These are phyloP conservation scores for Dynastes tityus DNA, from an alignment of 2,888 invertebrate genomes.

Conservation along the genomic window DNA sequence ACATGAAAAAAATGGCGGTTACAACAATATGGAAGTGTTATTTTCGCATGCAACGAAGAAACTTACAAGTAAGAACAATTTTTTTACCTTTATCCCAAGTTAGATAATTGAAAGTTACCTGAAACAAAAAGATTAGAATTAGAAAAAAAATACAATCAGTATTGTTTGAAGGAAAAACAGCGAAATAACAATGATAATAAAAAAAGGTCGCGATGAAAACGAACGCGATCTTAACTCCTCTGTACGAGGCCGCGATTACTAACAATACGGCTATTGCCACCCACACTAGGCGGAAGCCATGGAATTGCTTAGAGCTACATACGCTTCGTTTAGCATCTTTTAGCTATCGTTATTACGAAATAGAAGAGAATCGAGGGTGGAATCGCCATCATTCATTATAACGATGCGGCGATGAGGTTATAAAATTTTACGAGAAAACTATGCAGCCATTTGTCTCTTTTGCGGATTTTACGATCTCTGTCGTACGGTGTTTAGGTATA, in stretches of 20 bases:
- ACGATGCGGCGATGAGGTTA: constrained; percentile 24
- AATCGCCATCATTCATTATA: constrained; percentile 48
- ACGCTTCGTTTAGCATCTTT: constrained; percentile 37
- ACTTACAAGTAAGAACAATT: not conserved
- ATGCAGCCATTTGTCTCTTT: constrained; percentile 9
- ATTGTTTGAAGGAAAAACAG: constrained; percentile 1
- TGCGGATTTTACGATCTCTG: constrained; percentile 1
- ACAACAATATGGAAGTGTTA: constrained; percentile 40
- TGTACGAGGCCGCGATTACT: constrained; percentile 22
- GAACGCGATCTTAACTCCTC: not conserved
- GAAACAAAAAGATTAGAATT: constrained; percentile 16
- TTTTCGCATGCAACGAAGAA: constrained; percentile 25
- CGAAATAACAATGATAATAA: not conserved
- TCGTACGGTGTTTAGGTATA: not conserved
- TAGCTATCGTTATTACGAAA: constrained; percentile 40
- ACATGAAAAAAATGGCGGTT: constrained; percentile 13
- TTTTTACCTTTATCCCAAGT: constrained; percentile 16
- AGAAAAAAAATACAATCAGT: constrained; percentile 10
- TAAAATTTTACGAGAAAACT: constrained; percentile 28
- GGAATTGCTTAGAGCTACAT: too few species aligned
- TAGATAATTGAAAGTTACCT: constrained; percentile 32
- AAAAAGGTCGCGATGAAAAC: constrained; percentile 15
- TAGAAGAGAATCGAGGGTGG: constrained; percentile 39
- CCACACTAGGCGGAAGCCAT: too few species aligned
- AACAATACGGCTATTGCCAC: constrained; percentile 51